Evolutionary conservation across 1,140 invertebrate genomes (phyloP), one percentile per base, ranked within the genome.

Genomic region (Drosophila punjabiensis): DNA sequence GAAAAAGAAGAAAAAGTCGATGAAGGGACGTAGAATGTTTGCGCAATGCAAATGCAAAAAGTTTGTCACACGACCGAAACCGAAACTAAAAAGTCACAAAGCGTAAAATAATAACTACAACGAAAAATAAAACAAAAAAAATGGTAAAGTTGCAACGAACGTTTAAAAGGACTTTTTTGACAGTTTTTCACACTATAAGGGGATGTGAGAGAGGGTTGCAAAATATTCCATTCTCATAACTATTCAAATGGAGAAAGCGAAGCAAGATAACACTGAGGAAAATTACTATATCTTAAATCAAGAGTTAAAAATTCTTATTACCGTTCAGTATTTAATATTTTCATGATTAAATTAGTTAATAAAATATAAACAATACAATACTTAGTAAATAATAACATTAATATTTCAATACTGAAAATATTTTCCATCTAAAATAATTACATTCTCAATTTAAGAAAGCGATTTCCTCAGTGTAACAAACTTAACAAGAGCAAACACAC

Each of bases 11-110:
- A 37, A 10, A 53, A 67, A 67, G 13, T 67, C 50, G 33, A 41
- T 39, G 32, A 50, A 39, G 39, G 64, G 62, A 20, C 47, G 18
- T 32, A 24, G 52, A 58, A 52, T 64, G 59, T 73, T 63, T 65
- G 64, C 11, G 39, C 39, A 76, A 76, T 73, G 82, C 75, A 85
- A 89, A 90, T 90, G 82, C 82, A 78, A 87, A 90, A 91, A 91
- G 73, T 91, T 91, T 81, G 65, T 62, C 43, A 67, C 52, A 33
- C 52, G 52, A 75, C 66, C 60, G 33, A 68, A 77, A 62, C 20
- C 24, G 14, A 60, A 79, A 79, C 68, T 82, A 53, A 67, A 77
- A 81, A 69, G 59, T 59, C 45, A 64, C 63, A 87, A 75, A 88
- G 73, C 67, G 64, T 50, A 39, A 80, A 84, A 80, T 79, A 86